phyloP scores from a whole-genome alignment of 2,113 vertebrate genomes.

The Cavia aperea region DNA sequence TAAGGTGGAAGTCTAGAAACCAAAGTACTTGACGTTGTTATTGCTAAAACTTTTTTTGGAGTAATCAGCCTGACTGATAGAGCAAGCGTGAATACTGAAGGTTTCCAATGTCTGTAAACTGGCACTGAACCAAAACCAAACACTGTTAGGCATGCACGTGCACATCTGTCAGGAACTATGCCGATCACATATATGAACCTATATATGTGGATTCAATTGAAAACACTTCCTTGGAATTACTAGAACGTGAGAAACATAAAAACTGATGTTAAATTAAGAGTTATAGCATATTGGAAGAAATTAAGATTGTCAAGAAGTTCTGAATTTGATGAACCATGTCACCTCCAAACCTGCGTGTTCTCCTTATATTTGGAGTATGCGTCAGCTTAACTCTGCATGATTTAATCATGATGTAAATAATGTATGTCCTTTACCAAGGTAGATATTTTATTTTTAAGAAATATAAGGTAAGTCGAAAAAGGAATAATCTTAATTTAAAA shows the following conservation, averaged over 20 bases:
- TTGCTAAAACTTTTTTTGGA: background rate
- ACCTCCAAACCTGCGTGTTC: background rate
- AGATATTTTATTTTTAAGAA: background rate
- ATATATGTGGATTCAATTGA: background rate
- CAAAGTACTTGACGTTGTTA: background rate
- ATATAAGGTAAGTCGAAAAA: background rate
- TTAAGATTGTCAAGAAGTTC: slow-evolving; percentile 4
- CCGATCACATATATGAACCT: background rate
- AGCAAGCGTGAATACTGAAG: background rate
- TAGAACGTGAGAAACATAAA: background rate
- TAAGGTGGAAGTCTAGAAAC: background rate
- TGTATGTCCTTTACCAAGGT: background rate
- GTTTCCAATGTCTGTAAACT: background rate
- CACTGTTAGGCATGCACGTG: background rate
- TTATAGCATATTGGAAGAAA: background rate
- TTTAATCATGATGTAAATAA: background rate
- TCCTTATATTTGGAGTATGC: background rate
- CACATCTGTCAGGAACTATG: background rate
- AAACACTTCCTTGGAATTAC: background rate
- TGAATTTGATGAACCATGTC: background rate
- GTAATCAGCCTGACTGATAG: background rate
- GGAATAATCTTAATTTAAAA: background rate
- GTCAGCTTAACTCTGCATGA: background rate
- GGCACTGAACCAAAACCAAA: background rate
- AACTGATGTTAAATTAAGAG: background rate